A percentile compares a stretch with the other conserved stretches of the same genome.
Conservation (phyloP, 2,888 invertebrate species). For the Limnephilus lunatus region DNA sequence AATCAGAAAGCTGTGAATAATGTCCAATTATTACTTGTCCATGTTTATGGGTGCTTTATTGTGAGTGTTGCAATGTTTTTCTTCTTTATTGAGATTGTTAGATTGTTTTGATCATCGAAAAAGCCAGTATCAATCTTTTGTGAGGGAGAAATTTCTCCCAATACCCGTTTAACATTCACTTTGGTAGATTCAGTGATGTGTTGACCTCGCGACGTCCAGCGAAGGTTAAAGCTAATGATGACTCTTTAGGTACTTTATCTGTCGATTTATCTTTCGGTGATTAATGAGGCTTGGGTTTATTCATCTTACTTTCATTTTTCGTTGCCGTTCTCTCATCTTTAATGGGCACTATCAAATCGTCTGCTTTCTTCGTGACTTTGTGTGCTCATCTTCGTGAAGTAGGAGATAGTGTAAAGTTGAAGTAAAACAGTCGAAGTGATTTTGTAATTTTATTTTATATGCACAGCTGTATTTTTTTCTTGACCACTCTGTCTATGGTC, state of each 20-base stretch:
- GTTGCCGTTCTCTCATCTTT: slow-evolving; percentile 7
- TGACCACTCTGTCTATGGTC: background rate
- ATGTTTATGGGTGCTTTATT: background rate
- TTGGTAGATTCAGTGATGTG: slow-evolving; percentile 7
- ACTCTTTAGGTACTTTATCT: slow-evolving; percentile 23
- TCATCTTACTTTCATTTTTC: slow-evolving; percentile 40
- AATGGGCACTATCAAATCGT: background rate
- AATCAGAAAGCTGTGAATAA: background rate
- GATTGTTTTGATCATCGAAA: slow-evolving; percentile 14
- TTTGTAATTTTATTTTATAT: background rate
- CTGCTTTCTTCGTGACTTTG: background rate
- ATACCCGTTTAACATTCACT: slow-evolving; percentile 38
- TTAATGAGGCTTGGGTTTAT: slow-evolving; percentile 10
- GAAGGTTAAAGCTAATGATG: slow-evolving; percentile 46
- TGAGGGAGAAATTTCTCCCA: slow-evolving; percentile 33
- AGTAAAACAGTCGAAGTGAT: background rate
- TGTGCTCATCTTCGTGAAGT: background rate
- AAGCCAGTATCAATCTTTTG: background rate
- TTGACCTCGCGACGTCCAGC: slow-evolving; percentile 3
- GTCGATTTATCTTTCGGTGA: slow-evolving; percentile 40
- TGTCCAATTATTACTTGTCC: slow-evolving; percentile 2
- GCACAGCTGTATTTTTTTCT: background rate
- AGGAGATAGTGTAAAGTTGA: background rate
- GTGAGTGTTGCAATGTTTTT: background rate
- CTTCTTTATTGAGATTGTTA: slow-evolving; percentile 2